phyloP scores from a whole-genome alignment of 2,797 vertebrate species.

The Oreonectes daqikongensis region DNA sequence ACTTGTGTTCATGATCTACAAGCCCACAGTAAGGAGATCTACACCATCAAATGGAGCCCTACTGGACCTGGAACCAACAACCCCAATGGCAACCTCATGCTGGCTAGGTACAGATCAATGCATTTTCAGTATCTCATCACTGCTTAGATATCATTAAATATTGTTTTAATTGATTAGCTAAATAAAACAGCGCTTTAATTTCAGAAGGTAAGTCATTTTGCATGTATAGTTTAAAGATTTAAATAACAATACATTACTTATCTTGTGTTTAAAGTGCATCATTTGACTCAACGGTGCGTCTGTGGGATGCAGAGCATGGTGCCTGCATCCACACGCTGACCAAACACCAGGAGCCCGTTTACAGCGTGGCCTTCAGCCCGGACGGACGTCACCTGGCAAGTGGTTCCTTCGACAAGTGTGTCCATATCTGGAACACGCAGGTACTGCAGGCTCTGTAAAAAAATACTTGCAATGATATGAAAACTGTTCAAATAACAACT shows the following conservation, averaged over 20 bases:
- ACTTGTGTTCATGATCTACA: slow-evolving; percentile 93
- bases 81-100: slow-evolving; percentile 91
- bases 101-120: slow-evolving; percentile 84
- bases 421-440: slow-evolving; percentile 99
- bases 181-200: not conserved
- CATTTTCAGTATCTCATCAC: not conserved
- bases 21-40: slow-evolving; percentile 93
- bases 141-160: not conserved
- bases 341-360: slow-evolving; percentile 98
- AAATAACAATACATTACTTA: not conserved
- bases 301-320: slow-evolving; percentile 96
- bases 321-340: slow-evolving; percentile 97
- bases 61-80: slow-evolving; percentile 92
- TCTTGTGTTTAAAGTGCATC: slow-evolving; percentile 81
- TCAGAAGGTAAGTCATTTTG: too few species aligned
- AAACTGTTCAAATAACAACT: not conserved
- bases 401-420: slow-evolving; percentile 98
- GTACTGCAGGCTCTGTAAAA: slow-evolving; percentile 66
- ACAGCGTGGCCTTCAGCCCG: slow-evolving; percentile 99
- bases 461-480: too few species aligned
- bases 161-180: not conserved
- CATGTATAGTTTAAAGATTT: not conserved
- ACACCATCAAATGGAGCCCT: slow-evolving; percentile 98
- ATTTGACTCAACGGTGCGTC: slow-evolving; percentile 96
- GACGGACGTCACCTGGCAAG: slow-evolving; percentile 97